Base-by-base conservation (phyloP, 1,140 invertebrate genomes). In the Cherax quadricarinatus region DNA sequence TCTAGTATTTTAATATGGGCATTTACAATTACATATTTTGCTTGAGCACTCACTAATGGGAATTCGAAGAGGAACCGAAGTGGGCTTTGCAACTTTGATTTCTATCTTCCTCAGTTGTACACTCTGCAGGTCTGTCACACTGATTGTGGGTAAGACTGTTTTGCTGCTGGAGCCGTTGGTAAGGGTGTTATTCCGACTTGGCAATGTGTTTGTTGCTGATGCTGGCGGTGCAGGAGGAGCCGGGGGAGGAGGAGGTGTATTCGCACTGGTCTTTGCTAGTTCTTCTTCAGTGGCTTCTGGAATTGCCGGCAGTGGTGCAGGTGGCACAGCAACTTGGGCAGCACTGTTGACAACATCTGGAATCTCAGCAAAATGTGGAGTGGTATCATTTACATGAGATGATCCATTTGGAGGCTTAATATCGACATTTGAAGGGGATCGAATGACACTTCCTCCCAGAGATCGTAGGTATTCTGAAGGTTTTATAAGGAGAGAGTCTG, bases 401-500 rank as follows among this genome's bases (percentile, higher is more conserved):
- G 86, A 62, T 81, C 78, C 73, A 57, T 78, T 49, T 12, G 10
- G 10, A 10, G 85, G 24, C 82, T 84, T 85, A 18, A 24, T 18
- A 41, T 85, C 83, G 12, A 14, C 83, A 48, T n/a, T 66, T 16
- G 83, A 66, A 16, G 82, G 60, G 1, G 60, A 53, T 5, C 53
- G 24, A 49, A 41, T 73, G 24, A 81, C 70, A 73, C 66, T 92
- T 60, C 92, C 96, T 94, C 96, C 96, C 94, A 98, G 97, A 94
- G 97, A 98, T 94, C 97, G 97, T 90, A 98, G 96, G 95, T 98
- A 98, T 95, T 98, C 98, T 62, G 97, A 98, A 73, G 98, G 98
- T 94, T 98, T 98, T 94, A 99, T 98, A 78, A 98, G 96, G 48
- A 98, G 97, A 83, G 97, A 96, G 94, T 97, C 96, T 78, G 94